Evolutionary conservation across 2,888 invertebrate genomes (phyloP).

Genomic region (Lasioglossum villosulum): DNA sequence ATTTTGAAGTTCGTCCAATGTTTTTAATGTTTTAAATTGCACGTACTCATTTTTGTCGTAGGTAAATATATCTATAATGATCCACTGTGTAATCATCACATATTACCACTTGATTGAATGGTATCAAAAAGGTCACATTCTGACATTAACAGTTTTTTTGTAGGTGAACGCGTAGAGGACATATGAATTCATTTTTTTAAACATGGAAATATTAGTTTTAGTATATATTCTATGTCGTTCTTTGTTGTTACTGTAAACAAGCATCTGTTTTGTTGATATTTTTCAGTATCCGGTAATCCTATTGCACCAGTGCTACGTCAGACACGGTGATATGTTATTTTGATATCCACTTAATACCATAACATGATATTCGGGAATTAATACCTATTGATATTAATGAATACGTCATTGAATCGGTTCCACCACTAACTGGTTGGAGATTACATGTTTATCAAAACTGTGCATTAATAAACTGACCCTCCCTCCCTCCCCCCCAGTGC

Average conservation of each 20-base stretch:
- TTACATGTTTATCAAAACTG: not conserved
- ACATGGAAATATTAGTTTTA: not conserved
- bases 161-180: too few species aligned
- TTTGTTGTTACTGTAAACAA: not conserved
- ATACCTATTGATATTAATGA: slow-evolving; percentile 9
- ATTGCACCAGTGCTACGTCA: not conserved
- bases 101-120: too few species aligned
- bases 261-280: not conserved
- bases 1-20: too few species aligned
- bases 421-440: not conserved
- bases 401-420: not conserved
- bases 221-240: not conserved
- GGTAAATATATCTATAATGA: too few species aligned
- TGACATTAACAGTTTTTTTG: too few species aligned
- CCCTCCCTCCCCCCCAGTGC: not conserved
- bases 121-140: too few species aligned
- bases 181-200: too few species aligned
- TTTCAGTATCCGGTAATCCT: not conserved
- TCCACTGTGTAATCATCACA: too few species aligned
- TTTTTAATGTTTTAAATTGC: too few species aligned
- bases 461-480: not conserved
- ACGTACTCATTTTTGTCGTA: too few species aligned
- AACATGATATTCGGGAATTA: not conserved
- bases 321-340: not conserved
- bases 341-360: not conserved